phyloP scores from a whole-genome alignment of 2,888 invertebrate species.

The Pollenia labialis region DNA sequence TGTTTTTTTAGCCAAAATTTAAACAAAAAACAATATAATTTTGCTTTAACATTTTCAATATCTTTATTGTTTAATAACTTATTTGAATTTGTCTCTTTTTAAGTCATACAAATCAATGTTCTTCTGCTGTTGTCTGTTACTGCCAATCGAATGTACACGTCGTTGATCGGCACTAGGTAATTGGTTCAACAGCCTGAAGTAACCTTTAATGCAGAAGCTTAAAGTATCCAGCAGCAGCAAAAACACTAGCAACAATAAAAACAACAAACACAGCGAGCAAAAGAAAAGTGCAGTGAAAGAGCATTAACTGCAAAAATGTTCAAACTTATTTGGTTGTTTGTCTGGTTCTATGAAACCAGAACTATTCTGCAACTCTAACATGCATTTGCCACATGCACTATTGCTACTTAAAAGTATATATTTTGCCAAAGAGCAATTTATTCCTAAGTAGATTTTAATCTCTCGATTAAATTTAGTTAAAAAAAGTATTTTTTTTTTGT shows the following conservation, averaged over 20 bases:
- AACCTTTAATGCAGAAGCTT: conserved; percentile 77
- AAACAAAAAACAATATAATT: background rate
- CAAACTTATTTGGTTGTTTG: conserved; percentile 44
- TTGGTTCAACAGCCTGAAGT: conserved; percentile 83
- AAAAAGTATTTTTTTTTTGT: conserved; percentile 43
- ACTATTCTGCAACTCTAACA: conserved; percentile 53
- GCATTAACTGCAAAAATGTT: conserved; percentile 17
- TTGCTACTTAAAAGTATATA: conserved; percentile 13
- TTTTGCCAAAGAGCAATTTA: conserved; percentile 9
- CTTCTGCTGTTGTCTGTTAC: conserved; percentile 23
- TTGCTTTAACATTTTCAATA: background rate
- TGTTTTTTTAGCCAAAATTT: background rate
- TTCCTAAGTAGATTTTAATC: conserved; percentile 48
- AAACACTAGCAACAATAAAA: conserved; percentile 14
- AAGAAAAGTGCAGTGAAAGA: conserved; percentile 34
- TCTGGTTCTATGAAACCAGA: conserved; percentile 50
- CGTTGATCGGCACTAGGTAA: conserved; percentile 82
- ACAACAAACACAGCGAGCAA: conserved; percentile 9
- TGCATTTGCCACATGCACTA: conserved; percentile 60
- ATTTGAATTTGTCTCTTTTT: background rate
- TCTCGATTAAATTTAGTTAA: conserved; percentile 52
- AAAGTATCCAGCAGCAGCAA: conserved; percentile 48
- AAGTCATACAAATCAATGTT: conserved; percentile 41
- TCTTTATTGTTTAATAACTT: background rate
- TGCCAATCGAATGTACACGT: conserved; percentile 60